Percentiles rank a stretch among this genome's conserved stretches.
phyloP scores from a whole-genome alignment of 1,140 invertebrate species.

The Drosophila subpulchrella region DNA sequence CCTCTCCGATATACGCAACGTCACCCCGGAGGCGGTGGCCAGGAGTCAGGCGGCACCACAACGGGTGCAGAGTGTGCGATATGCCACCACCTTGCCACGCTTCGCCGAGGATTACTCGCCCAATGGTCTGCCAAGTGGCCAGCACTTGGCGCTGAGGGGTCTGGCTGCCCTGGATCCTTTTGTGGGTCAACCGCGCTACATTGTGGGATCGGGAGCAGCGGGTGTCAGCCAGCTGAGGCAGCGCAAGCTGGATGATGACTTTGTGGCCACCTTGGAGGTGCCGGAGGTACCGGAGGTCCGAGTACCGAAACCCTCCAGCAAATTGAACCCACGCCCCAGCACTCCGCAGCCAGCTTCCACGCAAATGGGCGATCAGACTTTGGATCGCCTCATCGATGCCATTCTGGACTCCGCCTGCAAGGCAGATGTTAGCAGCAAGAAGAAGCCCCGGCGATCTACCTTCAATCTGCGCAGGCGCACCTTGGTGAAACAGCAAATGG shows the following conservation, averaged over 20 bases:
- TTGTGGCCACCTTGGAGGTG: slow-evolving; percentile 61
- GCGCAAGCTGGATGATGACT: slow-evolving; percentile 68
- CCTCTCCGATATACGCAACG: slow-evolving; percentile 72
- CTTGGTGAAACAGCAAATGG: slow-evolving; percentile 71
- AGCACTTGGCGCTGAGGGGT: slow-evolving; percentile 71
- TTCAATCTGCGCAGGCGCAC: slow-evolving; percentile 78
- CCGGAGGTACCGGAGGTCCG: slow-evolving; percentile 1
- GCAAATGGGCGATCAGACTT: slow-evolving; percentile 75
- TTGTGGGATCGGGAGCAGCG: slow-evolving; percentile 15
- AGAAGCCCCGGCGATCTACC: slow-evolving; percentile 65
- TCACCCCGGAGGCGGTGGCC: slow-evolving; percentile 60
- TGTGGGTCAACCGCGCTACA: slow-evolving; percentile 72
- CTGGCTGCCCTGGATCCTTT: slow-evolving; percentile 72
- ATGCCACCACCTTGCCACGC: slow-evolving; percentile 70
- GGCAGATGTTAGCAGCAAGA: slow-evolving; percentile 61
- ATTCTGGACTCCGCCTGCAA: slow-evolving; percentile 82
- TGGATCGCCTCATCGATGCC: slow-evolving; percentile 81
- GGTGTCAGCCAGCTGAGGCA: slow-evolving; percentile 9
- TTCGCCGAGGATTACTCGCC: slow-evolving; percentile 79
- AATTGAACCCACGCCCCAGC: slow-evolving; percentile 8
- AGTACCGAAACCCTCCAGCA: not conserved
- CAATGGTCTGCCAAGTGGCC: slow-evolving; percentile 64
- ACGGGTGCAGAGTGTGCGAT: slow-evolving; percentile 57
- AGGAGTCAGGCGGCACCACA: slow-evolving; percentile 1
- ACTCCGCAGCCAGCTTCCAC: slow-evolving; percentile 65